Evolutionary conservation across 2,888 invertebrate genomes (phyloP).

Genomic region (Hololepta plana): DNA sequence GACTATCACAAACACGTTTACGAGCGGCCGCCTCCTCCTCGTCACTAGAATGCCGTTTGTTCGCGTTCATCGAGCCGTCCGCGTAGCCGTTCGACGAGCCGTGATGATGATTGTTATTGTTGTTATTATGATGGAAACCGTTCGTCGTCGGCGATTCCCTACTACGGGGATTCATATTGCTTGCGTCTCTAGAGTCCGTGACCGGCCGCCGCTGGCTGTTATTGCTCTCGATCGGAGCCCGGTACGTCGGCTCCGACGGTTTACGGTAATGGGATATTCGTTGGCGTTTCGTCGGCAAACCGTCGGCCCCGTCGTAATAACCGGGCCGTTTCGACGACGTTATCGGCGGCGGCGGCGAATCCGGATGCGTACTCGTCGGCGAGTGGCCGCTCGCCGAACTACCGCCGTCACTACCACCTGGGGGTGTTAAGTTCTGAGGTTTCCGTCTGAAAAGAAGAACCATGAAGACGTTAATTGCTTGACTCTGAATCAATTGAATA

Average conservation of each 20-base stretch:
- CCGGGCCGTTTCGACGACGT: conserved; percentile 35
- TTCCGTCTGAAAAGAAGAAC: conserved; percentile 43
- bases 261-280: conserved; percentile 74
- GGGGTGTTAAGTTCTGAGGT: conserved; percentile 81
- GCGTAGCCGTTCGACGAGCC: conserved; percentile 2
- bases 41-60: conserved; percentile 4
- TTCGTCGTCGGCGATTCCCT: conserved; percentile 14
- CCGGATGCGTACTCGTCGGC: conserved; percentile 53
- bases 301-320: conserved; percentile 38
- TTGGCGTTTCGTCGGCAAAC: conserved; percentile 52
- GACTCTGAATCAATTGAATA: too few species aligned
- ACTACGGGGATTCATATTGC: conserved; percentile 29
- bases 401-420: conserved; percentile 65
- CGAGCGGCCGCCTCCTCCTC: conserved; percentile 8
- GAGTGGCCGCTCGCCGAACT: conserved; percentile 65
- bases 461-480: too few species aligned
- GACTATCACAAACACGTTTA: conserved; percentile 25
- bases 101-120: conserved; percentile 6
- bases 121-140: conserved; percentile 2
- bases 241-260: conserved; percentile 26
- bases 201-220: conserved; percentile 23
- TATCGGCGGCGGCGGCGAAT: conserved; percentile 42
- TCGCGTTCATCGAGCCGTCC: conserved; percentile 1
- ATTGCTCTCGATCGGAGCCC: conserved; percentile 28
- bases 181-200: conserved; percentile 27